These are phyloP conservation scores for Jacana jacana DNA, from an alignment of 2,113 vertebrate genomes.

Conservation along the genomic window DNA sequence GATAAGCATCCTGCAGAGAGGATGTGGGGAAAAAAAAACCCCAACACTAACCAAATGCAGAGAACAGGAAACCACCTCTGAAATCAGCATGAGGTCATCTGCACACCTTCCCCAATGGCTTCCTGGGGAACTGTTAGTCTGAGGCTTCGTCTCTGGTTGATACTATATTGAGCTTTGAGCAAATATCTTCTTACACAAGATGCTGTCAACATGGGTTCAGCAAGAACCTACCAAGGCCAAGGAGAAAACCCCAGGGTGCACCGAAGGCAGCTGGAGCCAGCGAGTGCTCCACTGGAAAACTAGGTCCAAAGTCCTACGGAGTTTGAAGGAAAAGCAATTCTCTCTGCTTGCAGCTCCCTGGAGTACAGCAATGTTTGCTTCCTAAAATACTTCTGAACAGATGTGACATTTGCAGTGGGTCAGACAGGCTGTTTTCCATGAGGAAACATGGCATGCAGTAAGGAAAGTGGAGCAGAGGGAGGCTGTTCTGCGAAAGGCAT, in stretches of 20 bases:
- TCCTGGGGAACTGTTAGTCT: not conserved
- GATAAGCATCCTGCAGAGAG: not conserved
- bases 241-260: not conserved
- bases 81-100: not conserved
- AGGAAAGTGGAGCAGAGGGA: not conserved
- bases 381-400: not conserved
- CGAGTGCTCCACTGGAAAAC: not conserved
- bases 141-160: not conserved
- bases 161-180: not conserved
- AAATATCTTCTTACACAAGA: not conserved
- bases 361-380: not conserved
- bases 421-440: not conserved
- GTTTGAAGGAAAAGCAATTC: not conserved
- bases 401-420: not conserved
- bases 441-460: not conserved
- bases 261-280: not conserved
- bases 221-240: not conserved
- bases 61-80: constrained; percentile 38
- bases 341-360: not conserved
- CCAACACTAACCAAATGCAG: not conserved
- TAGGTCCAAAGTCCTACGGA: not conserved
- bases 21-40: not conserved
- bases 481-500: not conserved
- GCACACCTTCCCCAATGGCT: not conserved
- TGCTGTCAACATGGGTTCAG: not conserved